phyloP scores from a whole-genome alignment of 2,113 vertebrate genomes.

The Malurus cyaneus region DNA sequence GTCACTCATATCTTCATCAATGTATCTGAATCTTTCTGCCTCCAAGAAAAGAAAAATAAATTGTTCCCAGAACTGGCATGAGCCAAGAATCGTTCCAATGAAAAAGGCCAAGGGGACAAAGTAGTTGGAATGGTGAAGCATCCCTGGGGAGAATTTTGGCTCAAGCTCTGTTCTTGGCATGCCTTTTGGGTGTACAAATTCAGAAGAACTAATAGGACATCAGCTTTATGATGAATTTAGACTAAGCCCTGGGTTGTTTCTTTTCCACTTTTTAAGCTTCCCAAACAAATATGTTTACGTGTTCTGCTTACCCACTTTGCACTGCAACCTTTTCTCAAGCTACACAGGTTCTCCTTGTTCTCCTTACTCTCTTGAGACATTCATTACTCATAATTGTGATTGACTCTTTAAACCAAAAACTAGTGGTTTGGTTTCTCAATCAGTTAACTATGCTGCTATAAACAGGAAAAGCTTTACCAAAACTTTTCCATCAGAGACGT shows the following conservation, averaged over 20 bases:
- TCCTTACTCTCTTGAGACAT: background rate
- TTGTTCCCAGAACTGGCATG: background rate
- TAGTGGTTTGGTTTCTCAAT: background rate
- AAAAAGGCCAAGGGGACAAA: background rate
- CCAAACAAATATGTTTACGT: background rate
- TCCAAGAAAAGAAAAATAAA: background rate
- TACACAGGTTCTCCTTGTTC: background rate
- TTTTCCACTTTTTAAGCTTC: background rate
- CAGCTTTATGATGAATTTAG: background rate
- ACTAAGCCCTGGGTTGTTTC: background rate
- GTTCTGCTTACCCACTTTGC: background rate
- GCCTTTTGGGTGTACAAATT: background rate
- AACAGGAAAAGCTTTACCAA: constrained; percentile 22
- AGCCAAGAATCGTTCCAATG: background rate
- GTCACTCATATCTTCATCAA: background rate
- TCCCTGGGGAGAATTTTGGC: background rate
- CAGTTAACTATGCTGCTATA: background rate
- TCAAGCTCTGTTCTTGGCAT: background rate
- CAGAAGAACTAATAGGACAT: background rate
- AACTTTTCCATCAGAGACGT: background rate
- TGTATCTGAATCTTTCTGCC: background rate
- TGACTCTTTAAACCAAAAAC: background rate
- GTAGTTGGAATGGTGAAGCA: background rate
- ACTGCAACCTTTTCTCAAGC: background rate
- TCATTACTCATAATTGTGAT: background rate